Conservation (phyloP, 2,888 invertebrate species). For the Tetramorium bicarinatum region DNA sequence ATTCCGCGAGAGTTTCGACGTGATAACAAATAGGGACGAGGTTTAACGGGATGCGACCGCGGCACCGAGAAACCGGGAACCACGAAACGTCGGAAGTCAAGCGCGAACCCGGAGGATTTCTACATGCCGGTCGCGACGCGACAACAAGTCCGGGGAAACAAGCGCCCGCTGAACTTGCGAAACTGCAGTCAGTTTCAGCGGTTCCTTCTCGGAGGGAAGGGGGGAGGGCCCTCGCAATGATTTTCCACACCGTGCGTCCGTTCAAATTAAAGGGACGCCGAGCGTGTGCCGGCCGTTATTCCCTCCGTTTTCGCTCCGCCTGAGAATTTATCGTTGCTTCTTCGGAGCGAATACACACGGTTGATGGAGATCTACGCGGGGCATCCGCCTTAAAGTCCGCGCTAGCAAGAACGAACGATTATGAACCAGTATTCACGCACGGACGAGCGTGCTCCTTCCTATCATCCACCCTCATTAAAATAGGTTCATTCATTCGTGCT, state of each 20-base stretch:
- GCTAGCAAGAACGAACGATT: not conserved
- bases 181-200: constrained; percentile 37
- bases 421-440: not conserved
- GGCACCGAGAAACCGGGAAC: constrained; percentile 20
- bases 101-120: not conserved
- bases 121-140: constrained; percentile 13
- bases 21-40: constrained; percentile 33
- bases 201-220: not conserved
- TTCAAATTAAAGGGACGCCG: constrained; percentile 14
- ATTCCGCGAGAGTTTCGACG: constrained; percentile 45
- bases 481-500: not conserved
- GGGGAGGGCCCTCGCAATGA: not conserved
- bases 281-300: not conserved
- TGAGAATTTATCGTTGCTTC: not conserved
- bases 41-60: constrained; percentile 25
- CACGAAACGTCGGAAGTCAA: constrained; percentile 38
- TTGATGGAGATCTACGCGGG: constrained; percentile 6
- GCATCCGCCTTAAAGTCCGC: not conserved
- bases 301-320: not conserved
- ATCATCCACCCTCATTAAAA: not conserved
- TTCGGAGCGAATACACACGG: not conserved
- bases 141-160: constrained; percentile 17
- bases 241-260: constrained; percentile 20
- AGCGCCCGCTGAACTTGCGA: constrained; percentile 12
- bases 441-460: not conserved